phyloP scores from a whole-genome alignment of 2,888 invertebrate genomes.

The Acrobasis consociella region DNA sequence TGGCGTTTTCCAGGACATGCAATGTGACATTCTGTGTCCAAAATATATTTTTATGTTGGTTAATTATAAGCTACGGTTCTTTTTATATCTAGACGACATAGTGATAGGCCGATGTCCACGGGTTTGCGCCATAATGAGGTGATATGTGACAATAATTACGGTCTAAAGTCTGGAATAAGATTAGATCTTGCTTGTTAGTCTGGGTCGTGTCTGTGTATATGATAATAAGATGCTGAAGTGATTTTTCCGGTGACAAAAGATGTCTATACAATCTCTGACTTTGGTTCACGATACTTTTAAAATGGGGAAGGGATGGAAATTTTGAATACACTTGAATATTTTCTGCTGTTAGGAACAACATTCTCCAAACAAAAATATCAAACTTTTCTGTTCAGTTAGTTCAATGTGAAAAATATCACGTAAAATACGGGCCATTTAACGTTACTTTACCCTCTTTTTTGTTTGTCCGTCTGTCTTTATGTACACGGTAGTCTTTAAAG shows the following conservation, averaged over 20 bases:
- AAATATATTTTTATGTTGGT: neutral
- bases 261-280: too few relatives aligned
- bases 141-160: neutral
- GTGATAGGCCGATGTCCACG: neutral
- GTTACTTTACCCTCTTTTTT: too few relatives aligned
- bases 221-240: neutral
- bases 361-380: too few relatives aligned
- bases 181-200: neutral
- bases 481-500: too few relatives aligned
- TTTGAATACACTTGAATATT: too few relatives aligned
- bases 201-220: neutral
- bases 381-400: too few relatives aligned
- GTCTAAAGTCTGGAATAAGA: neutral
- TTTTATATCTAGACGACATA: neutral
- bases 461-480: too few relatives aligned
- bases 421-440: too few relatives aligned
- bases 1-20: neutral
- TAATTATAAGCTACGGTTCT: constrained; percentile 1
- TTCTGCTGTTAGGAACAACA: too few relatives aligned
- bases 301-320: too few relatives aligned
- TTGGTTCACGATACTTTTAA: too few relatives aligned
- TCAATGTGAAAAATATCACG: too few relatives aligned
- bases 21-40: neutral
- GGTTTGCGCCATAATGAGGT: neutral
- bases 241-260: neutral